Evolutionary conservation across 2,888 invertebrate genomes (phyloP), one percentile per base, ranked within the genome.

Genomic region (Leptopilina syphax): DNA sequence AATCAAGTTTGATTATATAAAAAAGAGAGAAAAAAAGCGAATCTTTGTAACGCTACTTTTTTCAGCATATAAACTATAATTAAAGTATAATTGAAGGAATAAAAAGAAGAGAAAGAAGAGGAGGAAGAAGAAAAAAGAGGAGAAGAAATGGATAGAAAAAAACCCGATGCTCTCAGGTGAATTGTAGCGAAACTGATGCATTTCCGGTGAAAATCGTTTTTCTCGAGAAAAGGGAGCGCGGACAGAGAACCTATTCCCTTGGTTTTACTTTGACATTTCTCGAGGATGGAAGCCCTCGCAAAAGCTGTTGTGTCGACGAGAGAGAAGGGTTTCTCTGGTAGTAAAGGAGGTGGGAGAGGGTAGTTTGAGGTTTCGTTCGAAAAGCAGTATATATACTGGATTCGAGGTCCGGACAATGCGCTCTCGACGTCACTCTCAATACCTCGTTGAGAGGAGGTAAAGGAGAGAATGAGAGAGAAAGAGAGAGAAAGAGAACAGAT

Each of bases 391-490:
- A 63, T 60, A 79, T 77, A 68, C 78, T 77, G 41, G 77, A 79
- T 70, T 70, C 76, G 79, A 73, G 82, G 83, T 84, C 86, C 83
- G 88, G 85, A 89, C 89, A 89, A 89, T 89, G 84, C 84, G 82
- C 85, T 83, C 89, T 89, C 87, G 86, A 89, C 87, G 89, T 89
- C 89, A 88, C 86, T 89, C 87, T 89, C 88, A 87, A 89, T 87
- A 85, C 86, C 83, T 85, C 82, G 83, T 54, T 78, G 80, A 57
- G 34, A n/a, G 41, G 24, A 24, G 24, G 8, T 9, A 80, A 77
- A 82, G 79, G 79, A 9, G 47, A 34, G 34, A 34, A 8, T 8
- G 44, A 44, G 44, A 44, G 44, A 44, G 44, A 44, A 4, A 50
- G 50, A 80, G 82, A 44, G 44, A 44, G 7, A 44, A 8, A 44